Percentiles rank a stretch among this genome's conserved stretches.
Conservation (phyloP, 2,113 vertebrate species). For the Daboia siamensis region DNA sequence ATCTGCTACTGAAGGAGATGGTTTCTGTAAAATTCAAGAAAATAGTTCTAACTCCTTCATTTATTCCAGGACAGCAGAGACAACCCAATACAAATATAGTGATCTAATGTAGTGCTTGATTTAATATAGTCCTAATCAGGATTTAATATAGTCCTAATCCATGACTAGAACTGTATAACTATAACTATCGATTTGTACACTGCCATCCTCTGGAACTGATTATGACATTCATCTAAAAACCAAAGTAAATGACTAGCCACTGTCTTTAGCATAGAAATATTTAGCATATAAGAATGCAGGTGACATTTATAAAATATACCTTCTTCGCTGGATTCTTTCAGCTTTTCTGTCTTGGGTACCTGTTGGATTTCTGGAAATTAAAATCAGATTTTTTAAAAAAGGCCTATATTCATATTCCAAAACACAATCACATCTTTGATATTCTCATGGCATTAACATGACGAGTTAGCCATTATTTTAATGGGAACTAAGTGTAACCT, state of each 20-base stretch:
- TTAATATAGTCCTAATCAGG: not conserved
- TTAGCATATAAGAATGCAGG: not conserved
- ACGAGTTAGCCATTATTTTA: not conserved
- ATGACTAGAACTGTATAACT: not conserved
- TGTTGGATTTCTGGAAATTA: constrained; percentile 38
- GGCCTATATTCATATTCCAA: not conserved
- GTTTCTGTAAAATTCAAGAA: not conserved
- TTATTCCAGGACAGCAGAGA: not conserved
- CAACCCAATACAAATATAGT: not conserved
- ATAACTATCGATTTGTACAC: not conserved
- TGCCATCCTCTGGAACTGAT: not conserved
- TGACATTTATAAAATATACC: constrained; percentile 42
- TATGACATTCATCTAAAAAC: not conserved
- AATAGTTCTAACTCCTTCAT: not conserved
- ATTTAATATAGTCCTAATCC: not conserved
- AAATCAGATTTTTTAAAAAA: not conserved
- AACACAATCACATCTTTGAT: not conserved
- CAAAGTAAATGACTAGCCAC: not conserved
- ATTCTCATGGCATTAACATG: not conserved
- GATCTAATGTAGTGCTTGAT: not conserved
- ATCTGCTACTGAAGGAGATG: not conserved
- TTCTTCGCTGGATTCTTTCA: constrained; percentile 54
- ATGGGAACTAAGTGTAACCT: not conserved
- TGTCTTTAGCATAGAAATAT: not conserved
- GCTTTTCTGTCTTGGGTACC: not conserved